Conservation (phyloP, 2,113 vertebrate species). For the Gymnobelideus leadbeateri region DNA sequence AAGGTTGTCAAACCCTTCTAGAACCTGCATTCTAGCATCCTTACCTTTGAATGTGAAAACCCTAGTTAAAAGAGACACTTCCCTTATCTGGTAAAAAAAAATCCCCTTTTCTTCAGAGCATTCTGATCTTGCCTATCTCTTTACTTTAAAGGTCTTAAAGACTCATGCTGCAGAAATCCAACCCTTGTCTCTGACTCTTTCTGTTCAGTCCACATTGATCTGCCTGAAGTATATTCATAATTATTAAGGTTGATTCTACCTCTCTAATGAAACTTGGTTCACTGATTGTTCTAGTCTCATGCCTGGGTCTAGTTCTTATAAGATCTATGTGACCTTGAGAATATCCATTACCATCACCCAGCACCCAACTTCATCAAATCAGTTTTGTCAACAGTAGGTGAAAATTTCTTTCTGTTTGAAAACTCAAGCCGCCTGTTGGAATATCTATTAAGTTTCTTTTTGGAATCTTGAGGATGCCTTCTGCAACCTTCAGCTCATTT, state of each 20-base stretch:
- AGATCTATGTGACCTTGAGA: neutral
- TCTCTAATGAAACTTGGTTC: neutral
- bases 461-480: neutral
- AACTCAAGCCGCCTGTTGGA: neutral
- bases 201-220: neutral
- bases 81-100: neutral
- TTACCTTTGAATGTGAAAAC: neutral
- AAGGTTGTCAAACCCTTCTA: neutral
- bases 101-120: neutral
- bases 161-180: neutral
- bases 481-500: neutral
- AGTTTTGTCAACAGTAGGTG: neutral
- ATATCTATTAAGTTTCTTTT: neutral
- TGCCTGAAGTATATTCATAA: neutral
- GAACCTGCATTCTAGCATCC: neutral
- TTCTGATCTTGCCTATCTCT: neutral
- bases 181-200: neutral
- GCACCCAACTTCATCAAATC: neutral
- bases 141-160: neutral
- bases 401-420: neutral
- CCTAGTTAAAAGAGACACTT: neutral
- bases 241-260: neutral
- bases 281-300: neutral
- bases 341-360: neutral
- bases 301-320: neutral